These are phyloP conservation scores for Muscicapa adusta DNA, from an alignment of 2,113 vertebrate genomes.

Conservation along the genomic window DNA sequence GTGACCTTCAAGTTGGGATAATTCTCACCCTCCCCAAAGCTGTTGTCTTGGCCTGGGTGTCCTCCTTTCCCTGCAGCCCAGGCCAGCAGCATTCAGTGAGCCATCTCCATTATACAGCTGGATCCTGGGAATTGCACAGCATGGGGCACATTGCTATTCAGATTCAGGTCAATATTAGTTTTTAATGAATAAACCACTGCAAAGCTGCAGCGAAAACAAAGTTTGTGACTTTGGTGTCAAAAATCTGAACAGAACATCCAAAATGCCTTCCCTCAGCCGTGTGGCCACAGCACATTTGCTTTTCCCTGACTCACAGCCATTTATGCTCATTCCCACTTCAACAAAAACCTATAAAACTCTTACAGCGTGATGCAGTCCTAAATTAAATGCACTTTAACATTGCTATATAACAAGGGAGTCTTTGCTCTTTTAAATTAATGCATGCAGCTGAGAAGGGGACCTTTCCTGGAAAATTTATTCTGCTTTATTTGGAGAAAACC, in stretches of 20 bases:
- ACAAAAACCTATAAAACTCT: constrained; percentile 41
- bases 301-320: not conserved
- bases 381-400: constrained; percentile 54
- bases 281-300: not conserved
- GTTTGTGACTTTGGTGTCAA: not conserved
- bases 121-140: not conserved
- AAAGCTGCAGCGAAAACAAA: not conserved
- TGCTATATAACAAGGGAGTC: not conserved
- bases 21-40: not conserved
- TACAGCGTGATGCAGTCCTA: constrained; percentile 23
- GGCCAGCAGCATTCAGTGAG: not conserved
- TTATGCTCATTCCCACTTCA: constrained; percentile 27
- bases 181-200: not conserved
- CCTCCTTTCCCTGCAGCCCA: not conserved
- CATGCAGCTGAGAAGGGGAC: not conserved
- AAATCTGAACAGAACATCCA: not conserved
- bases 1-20: not conserved
- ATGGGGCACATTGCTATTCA: not conserved
- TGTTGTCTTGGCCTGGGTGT: not conserved
- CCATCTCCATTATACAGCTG: not conserved
- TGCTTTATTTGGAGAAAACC: not conserved
- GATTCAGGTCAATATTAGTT: not conserved
- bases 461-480: constrained; percentile 11
- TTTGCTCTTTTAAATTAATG: constrained; percentile 20
- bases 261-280: not conserved